Evolutionary conservation across 2,888 invertebrate species (phyloP).

Genomic region (Tinea pellionella): DNA sequence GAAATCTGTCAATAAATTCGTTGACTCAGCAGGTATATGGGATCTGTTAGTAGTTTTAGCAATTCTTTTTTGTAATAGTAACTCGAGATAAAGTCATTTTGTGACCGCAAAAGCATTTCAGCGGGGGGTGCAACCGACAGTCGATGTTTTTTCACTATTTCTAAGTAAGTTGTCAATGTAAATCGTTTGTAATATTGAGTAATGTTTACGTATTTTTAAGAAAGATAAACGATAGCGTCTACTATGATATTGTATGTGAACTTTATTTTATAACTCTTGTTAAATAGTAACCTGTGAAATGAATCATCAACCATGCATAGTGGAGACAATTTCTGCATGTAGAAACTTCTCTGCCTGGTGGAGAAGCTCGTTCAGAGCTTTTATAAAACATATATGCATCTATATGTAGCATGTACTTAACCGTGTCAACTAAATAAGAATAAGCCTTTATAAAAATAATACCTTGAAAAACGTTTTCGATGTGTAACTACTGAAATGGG

Average conservation of each 20-base stretch:
- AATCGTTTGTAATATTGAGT: constrained; percentile 27
- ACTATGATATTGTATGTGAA: background rate
- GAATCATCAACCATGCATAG: too few relatives aligned
- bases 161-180: constrained; percentile 47
- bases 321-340: too few relatives aligned
- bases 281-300: background rate
- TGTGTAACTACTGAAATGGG: too few relatives aligned
- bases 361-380: too few relatives aligned
- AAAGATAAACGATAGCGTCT: background rate
- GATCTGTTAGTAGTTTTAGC: constrained; percentile 27
- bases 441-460: too few relatives aligned
- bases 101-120: constrained; percentile 55
- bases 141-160: constrained; percentile 30
- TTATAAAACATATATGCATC: too few relatives aligned
- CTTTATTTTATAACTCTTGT: background rate
- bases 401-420: too few relatives aligned
- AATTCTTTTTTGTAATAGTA: constrained; percentile 18
- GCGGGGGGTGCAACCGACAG: constrained; percentile 49
- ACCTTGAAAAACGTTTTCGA: too few relatives aligned
- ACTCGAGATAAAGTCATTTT: constrained; percentile 55
- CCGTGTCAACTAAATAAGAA: too few relatives aligned
- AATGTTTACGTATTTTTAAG: constrained; percentile 18
- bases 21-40: constrained; percentile 40
- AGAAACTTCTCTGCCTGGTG: too few relatives aligned
- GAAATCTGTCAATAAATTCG: constrained; percentile 33